A percentile compares a stretch with the other conserved stretches of the same genome.
phyloP scores from a whole-genome alignment of 1,140 invertebrate species.

The Muscidifurax raptorellus region DNA sequence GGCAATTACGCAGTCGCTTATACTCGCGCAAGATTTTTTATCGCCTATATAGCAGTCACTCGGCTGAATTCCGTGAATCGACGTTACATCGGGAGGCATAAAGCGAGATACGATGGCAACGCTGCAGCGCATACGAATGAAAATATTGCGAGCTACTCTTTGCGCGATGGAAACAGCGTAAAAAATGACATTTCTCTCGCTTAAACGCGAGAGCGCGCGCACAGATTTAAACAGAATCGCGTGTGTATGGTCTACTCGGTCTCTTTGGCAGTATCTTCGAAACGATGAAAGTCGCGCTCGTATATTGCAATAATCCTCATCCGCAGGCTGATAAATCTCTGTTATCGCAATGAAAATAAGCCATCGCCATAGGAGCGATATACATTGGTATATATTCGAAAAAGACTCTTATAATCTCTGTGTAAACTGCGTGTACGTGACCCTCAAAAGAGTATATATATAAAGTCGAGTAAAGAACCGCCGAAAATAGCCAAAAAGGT shows the following conservation, averaged over 20 bases:
- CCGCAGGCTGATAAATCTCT: too few species aligned
- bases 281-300: not conserved
- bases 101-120: too few species aligned
- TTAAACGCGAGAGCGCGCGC: not conserved
- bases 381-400: too few species aligned
- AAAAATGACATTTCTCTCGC: not conserved
- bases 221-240: slow-evolving; percentile 14
- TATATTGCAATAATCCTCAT: not conserved
- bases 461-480: not conserved
- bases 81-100: not conserved
- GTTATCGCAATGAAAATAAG: not conserved
- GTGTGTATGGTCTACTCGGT: too few species aligned
- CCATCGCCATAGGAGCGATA: too few species aligned
- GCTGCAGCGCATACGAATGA: not conserved
- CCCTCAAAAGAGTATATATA: too few species aligned
- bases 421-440: not conserved
- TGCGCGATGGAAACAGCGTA: not conserved
- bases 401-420: not conserved
- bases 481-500: not conserved
- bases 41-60: not conserved
- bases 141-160: slow-evolving; percentile 6
- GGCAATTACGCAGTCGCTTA: not conserved
- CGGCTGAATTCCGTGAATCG: too few species aligned
- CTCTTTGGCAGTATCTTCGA: too few species aligned
- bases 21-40: not conserved